Conservation (phyloP, 2,113 vertebrate genomes). For the Rhynchomys soricoides region DNA sequence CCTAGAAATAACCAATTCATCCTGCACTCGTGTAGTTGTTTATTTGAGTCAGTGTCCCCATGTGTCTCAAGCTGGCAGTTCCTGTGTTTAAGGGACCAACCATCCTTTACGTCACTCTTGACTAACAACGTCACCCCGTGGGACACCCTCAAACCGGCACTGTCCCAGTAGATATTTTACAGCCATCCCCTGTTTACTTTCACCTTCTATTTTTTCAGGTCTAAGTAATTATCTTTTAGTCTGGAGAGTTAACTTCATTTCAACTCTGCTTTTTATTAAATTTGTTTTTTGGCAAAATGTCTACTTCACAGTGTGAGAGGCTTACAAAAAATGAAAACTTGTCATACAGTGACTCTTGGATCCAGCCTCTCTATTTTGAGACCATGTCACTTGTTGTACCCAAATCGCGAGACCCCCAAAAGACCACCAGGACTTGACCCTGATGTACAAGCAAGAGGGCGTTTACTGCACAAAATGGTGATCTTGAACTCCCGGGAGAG, state of each 20-base stretch:
- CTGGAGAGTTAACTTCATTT: conserved; percentile 47
- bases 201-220: not conserved
- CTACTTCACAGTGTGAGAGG: not conserved
- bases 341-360: not conserved
- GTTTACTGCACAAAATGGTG: too few relatives aligned
- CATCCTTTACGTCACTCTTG: not conserved
- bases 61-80: too few relatives aligned
- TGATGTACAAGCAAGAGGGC: too few relatives aligned
- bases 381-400: too few relatives aligned
- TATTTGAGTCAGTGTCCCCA: not conserved
- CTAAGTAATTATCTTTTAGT: conserved; percentile 44
- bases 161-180: not conserved
- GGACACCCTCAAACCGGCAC: not conserved
- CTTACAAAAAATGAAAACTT: conserved; percentile 50
- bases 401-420: too few relatives aligned
- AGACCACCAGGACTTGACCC: too few relatives aligned
- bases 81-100: not conserved
- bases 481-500: too few relatives aligned
- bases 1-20: not conserved
- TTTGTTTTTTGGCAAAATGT: conserved; percentile 57
- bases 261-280: conserved; percentile 55
- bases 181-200: not conserved
- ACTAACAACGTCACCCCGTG: not conserved
- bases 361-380: not conserved
- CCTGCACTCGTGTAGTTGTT: not conserved